phyloP scores from a whole-genome alignment of 1,140 invertebrate species.

The Drosophila parabipectinata region DNA sequence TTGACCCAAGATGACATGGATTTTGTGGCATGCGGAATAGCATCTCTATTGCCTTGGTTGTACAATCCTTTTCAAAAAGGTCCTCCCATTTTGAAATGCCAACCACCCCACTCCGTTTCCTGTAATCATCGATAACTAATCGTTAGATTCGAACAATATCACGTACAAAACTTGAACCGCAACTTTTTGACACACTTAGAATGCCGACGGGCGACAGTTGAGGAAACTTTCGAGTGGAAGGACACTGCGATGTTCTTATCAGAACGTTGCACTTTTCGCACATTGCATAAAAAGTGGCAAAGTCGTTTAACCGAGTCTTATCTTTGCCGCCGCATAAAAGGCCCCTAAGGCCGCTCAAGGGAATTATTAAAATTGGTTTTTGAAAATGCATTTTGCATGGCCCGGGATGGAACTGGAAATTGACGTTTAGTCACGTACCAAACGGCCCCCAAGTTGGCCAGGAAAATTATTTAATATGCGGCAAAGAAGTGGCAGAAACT shows the following conservation, averaged over 20 bases:
- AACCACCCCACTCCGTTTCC: not conserved
- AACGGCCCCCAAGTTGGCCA: conserved; percentile 37
- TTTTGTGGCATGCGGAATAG: not conserved
- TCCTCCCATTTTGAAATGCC: not conserved
- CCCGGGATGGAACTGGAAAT: conserved; percentile 52
- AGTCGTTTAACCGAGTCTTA: conserved; percentile 43
- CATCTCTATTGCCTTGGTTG: not conserved
- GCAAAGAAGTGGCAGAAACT: conserved; percentile 66
- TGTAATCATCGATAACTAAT: conserved; percentile 53
- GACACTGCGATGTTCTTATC: conserved; percentile 56
- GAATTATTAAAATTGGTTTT: conserved; percentile 74
- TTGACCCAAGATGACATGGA: not conserved
- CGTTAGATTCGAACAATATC: conserved; percentile 54
- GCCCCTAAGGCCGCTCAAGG: conserved; percentile 40
- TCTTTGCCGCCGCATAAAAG: conserved; percentile 57
- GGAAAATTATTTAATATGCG: conserved; percentile 78
- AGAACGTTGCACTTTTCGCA: conserved; percentile 73
- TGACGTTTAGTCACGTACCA: conserved; percentile 78
- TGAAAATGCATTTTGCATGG: conserved; percentile 63
- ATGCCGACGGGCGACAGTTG: conserved; percentile 51
- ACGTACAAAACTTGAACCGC: conserved; percentile 52
- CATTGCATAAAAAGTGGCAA: conserved; percentile 46
- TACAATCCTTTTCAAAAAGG: not conserved
- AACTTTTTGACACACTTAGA: conserved; percentile 76
- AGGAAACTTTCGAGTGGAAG: conserved; percentile 50